Conservation (phyloP, 2,888 invertebrate species). For the Margaritifera margaritifera region DNA sequence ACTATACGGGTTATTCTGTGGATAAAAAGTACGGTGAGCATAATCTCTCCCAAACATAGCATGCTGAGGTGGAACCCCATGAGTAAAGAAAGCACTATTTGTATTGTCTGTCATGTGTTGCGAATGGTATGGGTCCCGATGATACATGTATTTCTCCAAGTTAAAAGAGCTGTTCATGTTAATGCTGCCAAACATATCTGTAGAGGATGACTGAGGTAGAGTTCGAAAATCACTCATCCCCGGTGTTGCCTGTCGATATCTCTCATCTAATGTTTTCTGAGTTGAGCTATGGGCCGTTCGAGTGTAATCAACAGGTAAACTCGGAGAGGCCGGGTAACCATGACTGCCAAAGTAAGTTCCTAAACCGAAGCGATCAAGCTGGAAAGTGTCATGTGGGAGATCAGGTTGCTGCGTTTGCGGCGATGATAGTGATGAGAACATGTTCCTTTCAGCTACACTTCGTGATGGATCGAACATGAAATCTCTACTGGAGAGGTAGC, state of each 20-base stretch:
- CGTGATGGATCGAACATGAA: slow-evolving; percentile 65
- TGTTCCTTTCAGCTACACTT: slow-evolving; percentile 57
- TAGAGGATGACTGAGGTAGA: slow-evolving; percentile 61
- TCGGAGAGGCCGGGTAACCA: slow-evolving; percentile 54
- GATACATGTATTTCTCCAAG: slow-evolving; percentile 68
- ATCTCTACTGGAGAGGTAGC: slow-evolving; percentile 60
- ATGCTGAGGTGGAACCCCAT: slow-evolving; percentile 62
- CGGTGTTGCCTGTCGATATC: slow-evolving; percentile 62
- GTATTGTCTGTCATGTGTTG: slow-evolving; percentile 64
- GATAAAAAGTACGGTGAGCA: slow-evolving; percentile 61
- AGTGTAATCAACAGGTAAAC: slow-evolving; percentile 58
- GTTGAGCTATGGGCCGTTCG: slow-evolving; percentile 53
- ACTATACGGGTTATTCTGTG: slow-evolving; percentile 65
- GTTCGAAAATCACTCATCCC: slow-evolving; percentile 64
- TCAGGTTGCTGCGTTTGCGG: slow-evolving; percentile 55
- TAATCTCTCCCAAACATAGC: slow-evolving; percentile 65
- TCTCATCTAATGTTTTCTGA: slow-evolving; percentile 68
- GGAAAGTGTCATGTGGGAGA: slow-evolving; percentile 56
- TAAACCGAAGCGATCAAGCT: slow-evolving; percentile 62
- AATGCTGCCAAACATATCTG: slow-evolving; percentile 64
- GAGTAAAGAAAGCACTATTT: slow-evolving; percentile 66
- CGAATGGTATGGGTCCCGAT: slow-evolving; percentile 65
- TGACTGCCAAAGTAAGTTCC: slow-evolving; percentile 63
- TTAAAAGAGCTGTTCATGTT: slow-evolving; percentile 64
- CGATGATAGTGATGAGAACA: slow-evolving; percentile 57